phyloP scores from a whole-genome alignment of 2,113 vertebrate species.

The Ivindomyrus marchei region DNA sequence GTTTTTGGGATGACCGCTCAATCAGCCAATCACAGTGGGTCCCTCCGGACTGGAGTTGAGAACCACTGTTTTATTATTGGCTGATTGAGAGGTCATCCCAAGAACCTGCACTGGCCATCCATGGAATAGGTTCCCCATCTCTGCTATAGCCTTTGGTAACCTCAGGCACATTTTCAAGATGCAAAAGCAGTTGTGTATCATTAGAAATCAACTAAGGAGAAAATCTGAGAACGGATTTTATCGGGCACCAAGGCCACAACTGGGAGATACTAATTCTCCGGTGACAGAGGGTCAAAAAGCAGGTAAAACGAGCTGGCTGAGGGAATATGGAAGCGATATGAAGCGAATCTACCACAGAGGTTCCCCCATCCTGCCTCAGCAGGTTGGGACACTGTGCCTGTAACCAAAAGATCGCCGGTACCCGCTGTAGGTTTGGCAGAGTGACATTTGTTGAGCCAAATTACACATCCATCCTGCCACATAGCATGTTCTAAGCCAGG shows the following conservation, averaged over 20 bases:
- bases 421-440: neutral
- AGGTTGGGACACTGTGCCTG: neutral
- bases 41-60: too few species aligned
- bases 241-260: neutral
- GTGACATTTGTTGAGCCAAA: neutral
- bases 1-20: too few species aligned
- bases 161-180: neutral
- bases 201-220: neutral
- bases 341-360: neutral
- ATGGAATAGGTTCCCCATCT: too few species aligned
- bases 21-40: too few species aligned
- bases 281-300: neutral
- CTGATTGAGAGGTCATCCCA: too few species aligned
- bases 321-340: neutral
- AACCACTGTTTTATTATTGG: too few species aligned
- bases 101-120: too few species aligned
- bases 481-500: neutral
- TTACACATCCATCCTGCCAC: neutral
- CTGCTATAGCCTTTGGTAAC: neutral
- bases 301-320: neutral
- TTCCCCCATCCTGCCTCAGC: neutral
- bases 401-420: neutral
- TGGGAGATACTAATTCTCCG: neutral
- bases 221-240: neutral
- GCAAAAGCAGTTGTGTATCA: neutral